Base-by-base conservation (phyloP, 2,113 vertebrate genomes). In the Ailurus styani region DNA sequence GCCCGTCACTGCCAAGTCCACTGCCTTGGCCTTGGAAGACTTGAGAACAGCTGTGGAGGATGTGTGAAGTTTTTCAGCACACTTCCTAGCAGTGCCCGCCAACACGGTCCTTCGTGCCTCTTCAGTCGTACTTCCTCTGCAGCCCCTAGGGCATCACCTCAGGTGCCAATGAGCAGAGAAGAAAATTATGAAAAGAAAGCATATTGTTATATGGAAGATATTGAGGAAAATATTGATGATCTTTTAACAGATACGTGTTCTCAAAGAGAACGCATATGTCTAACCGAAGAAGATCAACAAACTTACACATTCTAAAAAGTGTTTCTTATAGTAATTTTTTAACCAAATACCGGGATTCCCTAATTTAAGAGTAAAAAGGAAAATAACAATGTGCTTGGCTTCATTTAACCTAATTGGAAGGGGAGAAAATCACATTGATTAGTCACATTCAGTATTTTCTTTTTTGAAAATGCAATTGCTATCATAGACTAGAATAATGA, bases 401-500 rank as follows among this genome's bases (percentile, higher is more conserved):
- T 64, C n/a, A 5, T 83, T 78, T 29, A 62, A 25, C 45, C 57
- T 78, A 18, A 47, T 3, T 27, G 42, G 87, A 83, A 78, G 42
- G n/a, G n/a, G 21, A 47, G 70, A 37, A 42, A 55, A 70, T 23
- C 31, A 55, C 4, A 70, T 34, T 37, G 11, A 5, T 93, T 83
- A 75, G 70, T 72, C n/a, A 55, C 27, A 50, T 88, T 77, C 27
- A 21, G 1, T 84, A 84, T 78, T 91, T 70, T 62, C 68, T 75
- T 37, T 84, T 83, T 70, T 50, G 64, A 87, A 95, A 85, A 68
- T 84, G 50, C 85, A 95, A 60, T 40, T 64, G n/a, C 64, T 82
- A 34, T 37, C 23, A 21, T 2, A 45, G 78, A 75, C 6, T 57
- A 21, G n/a, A 66, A 54, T 37, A 64, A 66, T 23, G 12, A 55